phyloP scores from a whole-genome alignment of 2,113 vertebrate species.

The Reinhardtius hippoglossoides region DNA sequence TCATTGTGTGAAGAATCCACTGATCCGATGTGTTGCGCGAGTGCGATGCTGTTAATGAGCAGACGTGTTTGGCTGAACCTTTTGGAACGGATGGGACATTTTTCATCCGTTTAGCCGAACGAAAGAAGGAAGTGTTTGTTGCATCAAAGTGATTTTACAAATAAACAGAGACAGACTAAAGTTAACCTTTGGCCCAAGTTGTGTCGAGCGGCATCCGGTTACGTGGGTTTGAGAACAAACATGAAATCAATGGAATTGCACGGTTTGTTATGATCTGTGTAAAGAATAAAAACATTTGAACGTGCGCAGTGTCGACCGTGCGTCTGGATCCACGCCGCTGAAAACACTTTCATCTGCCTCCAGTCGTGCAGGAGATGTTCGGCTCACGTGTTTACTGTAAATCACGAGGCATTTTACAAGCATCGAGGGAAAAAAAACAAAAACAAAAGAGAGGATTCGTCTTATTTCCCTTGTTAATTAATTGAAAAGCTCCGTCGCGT shows the following conservation, averaged over 20 bases:
- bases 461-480: conserved; percentile 24
- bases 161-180: conserved; percentile 28
- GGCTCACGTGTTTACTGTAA: not conserved
- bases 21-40: not conserved
- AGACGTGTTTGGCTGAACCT: conserved; percentile 4
- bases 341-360: too few relatives aligned
- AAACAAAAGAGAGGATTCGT: not conserved
- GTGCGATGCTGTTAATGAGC: not conserved
- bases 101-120: not conserved
- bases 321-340: not conserved
- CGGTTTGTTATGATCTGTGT: not conserved
- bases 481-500: not conserved
- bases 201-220: not conserved
- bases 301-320: not conserved
- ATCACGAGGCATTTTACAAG: not conserved
- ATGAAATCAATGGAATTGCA: not conserved
- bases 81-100: not conserved
- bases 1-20: not conserved
- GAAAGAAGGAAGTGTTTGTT: conserved; percentile 28
- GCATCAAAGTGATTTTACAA: conserved; percentile 6
- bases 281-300: not conserved
- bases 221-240: not conserved
- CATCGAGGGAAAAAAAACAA: not conserved
- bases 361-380: too few relatives aligned
- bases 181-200: not conserved